A percentile compares a stretch with the other conserved stretches of the same genome.
Conservation (phyloP, 2,888 invertebrate species). For the Pasiphila rectangulata region DNA sequence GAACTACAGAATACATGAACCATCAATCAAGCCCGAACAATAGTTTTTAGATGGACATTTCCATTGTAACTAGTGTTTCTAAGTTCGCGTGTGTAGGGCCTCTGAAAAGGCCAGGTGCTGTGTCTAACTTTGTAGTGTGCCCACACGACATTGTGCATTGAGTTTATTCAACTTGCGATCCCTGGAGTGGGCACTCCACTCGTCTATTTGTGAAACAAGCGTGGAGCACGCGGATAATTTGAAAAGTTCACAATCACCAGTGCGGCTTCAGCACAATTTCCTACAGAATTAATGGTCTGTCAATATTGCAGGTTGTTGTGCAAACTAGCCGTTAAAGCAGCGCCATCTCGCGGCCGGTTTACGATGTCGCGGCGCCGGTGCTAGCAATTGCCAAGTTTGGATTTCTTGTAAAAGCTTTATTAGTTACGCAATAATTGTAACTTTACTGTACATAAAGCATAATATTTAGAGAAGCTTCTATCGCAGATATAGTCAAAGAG, state of each 20-base stretch:
- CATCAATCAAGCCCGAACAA: too few relatives aligned
- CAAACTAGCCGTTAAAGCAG: conserved; percentile 70
- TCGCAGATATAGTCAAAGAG: too few relatives aligned
- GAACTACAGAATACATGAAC: too few relatives aligned
- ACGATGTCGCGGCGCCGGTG: conserved; percentile 55
- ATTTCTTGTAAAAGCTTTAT: conserved; percentile 1
- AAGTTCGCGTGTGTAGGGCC: background rate
- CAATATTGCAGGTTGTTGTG: conserved; percentile 76
- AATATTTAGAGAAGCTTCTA: too few relatives aligned
- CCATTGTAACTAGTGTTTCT: background rate
- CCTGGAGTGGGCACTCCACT: conserved; percentile 38
- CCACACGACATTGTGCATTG: conserved; percentile 10
- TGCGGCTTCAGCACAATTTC: conserved; percentile 77
- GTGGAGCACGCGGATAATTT: conserved; percentile 73
- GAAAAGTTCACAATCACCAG: conserved; percentile 79
- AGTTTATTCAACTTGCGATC: conserved; percentile 43
- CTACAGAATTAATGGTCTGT: conserved; percentile 79
- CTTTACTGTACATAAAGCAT: background rate
- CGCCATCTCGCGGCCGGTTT: conserved; percentile 70
- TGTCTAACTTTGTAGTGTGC: background rate
- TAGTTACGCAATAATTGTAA: background rate
- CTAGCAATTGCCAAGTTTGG: background rate
- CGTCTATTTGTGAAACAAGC: conserved; percentile 67
- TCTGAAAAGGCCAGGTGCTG: background rate
- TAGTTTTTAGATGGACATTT: too few relatives aligned